These are phyloP conservation scores for Buphagus erythrorhynchus DNA, from an alignment of 2,797 vertebrate species.

Conservation along the genomic window DNA sequence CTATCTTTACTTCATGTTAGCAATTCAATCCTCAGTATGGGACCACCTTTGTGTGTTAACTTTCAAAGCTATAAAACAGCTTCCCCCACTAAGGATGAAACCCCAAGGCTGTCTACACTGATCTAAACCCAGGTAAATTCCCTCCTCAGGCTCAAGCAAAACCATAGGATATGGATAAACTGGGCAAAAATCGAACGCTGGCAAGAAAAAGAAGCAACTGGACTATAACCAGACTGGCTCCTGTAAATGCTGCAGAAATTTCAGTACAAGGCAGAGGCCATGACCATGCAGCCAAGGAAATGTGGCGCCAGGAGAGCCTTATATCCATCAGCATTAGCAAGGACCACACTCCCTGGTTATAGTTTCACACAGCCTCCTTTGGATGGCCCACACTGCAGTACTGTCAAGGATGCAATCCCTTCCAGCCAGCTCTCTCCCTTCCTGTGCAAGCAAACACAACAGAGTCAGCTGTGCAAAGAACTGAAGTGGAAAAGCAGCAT, in stretches of 20 bases:
- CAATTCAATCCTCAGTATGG: not conserved
- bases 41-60: not conserved
- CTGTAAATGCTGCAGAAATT: not conserved
- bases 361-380: not conserved
- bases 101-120: not conserved
- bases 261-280: not conserved
- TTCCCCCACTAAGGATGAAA: not conserved
- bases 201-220: not conserved
- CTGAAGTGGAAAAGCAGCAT: not conserved
- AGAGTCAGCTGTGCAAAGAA: not conserved
- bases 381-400: not conserved
- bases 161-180: not conserved
- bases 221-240: not conserved
- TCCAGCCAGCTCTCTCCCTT: not conserved
- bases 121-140: not conserved
- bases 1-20: not conserved
- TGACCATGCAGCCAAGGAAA: not conserved
- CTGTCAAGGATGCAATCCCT: not conserved
- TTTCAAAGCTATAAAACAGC: not conserved
- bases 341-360: fast-evolving
- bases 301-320: not conserved
- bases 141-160: fast-evolving
- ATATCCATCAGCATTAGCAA: not conserved
- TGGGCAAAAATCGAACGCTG: not conserved
- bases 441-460: not conserved